Evolutionary conservation across 2,797 vertebrate species (phyloP), one percentile per base, ranked within the genome.

Genomic region (Hirundo rustica): DNA sequence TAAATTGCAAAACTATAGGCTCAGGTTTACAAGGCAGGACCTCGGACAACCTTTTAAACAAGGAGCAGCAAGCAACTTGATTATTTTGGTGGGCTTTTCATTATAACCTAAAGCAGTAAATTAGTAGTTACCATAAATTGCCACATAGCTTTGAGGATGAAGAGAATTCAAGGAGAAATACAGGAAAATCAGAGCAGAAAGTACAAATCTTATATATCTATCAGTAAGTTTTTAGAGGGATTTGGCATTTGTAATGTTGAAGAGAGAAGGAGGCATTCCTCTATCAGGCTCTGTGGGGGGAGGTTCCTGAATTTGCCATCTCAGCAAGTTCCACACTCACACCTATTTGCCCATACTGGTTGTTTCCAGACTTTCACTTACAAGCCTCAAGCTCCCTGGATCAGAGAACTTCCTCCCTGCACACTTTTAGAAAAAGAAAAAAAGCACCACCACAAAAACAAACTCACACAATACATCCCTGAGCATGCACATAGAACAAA

Each of bases 201-300:
- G 2, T 27, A 54, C 1, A 5, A 18, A 21, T 70, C 48, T 27
- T 36, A 30, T 36, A 2, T 15, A 32, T 25, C 8, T 68, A 11
- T 51, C 21, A 45, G 38, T 29, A 78, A 58, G 10, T 10, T 72
- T 72, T 80, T 34, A 58, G 22, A 58, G 15, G 4, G 18, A 57
- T 71, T 61, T 82, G 29, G 36, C 13, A 64, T 61, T 70, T 54
- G 25, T 54, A 54, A 22, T 6, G 3, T 25, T 72, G 40, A 62
- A 45, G 30, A 58, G 13, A 40, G 10, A 2, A 60, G 30, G 9
- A 36, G 3, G 47, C 9, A n/a, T 27, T 72, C 0, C 34, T 57
- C 89, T 77, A 50, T 50, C 21, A 72, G 21, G 11, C 1, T 44
- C 8, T 12, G 16, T 22, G 7, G 16, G 8, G 3, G 0, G 1